Evolutionary conservation across 2,797 vertebrate genomes (phyloP), one percentile per base, ranked within the genome.

Genomic region (Thunnus albacares): DNA sequence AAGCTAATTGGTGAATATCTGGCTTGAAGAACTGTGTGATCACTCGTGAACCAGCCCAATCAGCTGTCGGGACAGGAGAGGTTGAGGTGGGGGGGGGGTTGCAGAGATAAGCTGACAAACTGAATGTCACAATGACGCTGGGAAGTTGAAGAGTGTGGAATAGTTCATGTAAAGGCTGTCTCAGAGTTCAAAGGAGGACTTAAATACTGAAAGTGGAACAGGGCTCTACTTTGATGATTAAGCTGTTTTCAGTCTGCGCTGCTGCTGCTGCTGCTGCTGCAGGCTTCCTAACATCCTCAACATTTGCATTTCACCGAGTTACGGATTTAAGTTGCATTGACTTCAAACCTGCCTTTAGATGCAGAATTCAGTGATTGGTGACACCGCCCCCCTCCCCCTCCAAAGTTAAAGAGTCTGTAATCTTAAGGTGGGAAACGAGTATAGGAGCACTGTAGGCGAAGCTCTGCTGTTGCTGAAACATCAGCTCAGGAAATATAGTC

Each of bases 1-100:
- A 38, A 83, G 65, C 56, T 55, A 78, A 79, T 70, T 35, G 60
- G 64, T 70, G 71, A 33, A 74, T 62, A 66, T 76, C 6, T 3
- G 3, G 20, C 26, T 47, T 30, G 51, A 53, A 47, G 79, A 47
- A 28, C 41, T 12, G 22, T 2, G 28, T 2, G 60, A 77, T 57
- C 8, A 51, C 18, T 7, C 5, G 18, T 20, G 47, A 51, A 20
- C 6, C 18, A 20, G 47, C 47, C 47, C 49, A 22, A 61, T 53
- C 82, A 51, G 80, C 79, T 70, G 84, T 30, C 20, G 28, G 3
- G 71, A 18, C 15, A 30, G 51, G 47, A 58, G 17, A 52, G 38
- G 47, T 51, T 14, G 33, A 18, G 28, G 28, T 30, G 28, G 5
- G 49, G 13, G 5, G 20, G 66, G 15, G 28, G 20, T 2, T 6